Conservation (phyloP, 1,140 invertebrate species). For the Elymnias hypermnestra region DNA sequence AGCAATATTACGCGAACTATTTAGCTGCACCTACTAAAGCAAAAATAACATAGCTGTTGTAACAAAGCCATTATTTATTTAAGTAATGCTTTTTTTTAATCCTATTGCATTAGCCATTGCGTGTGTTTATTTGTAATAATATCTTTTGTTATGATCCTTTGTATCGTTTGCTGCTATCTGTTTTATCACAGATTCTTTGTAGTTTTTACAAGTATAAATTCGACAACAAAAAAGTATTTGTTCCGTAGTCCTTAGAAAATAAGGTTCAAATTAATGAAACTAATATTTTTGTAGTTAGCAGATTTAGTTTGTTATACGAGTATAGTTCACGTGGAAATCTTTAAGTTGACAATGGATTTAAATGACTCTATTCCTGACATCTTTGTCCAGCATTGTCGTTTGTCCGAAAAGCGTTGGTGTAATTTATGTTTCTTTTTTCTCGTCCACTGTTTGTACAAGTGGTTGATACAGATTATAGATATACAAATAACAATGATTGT, state of each 20-base stretch:
- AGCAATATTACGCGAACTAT: too few species aligned
- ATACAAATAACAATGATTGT: neutral
- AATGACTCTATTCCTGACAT: slow-evolving; percentile 65
- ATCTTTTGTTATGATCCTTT: slow-evolving; percentile 61
- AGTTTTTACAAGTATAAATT: slow-evolving; percentile 26
- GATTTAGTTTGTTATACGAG: slow-evolving; percentile 24
- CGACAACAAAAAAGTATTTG: slow-evolving; percentile 2
- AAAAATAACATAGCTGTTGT: too few species aligned
- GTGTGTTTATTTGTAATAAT: slow-evolving; percentile 52
- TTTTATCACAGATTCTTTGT: slow-evolving; percentile 63
- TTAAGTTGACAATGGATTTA: slow-evolving; percentile 65
- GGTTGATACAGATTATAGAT: slow-evolving; percentile 11
- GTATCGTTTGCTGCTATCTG: slow-evolving; percentile 49
- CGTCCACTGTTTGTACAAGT: slow-evolving; percentile 23
- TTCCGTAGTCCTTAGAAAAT: slow-evolving; percentile 7
- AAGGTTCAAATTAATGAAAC: slow-evolving; percentile 28
- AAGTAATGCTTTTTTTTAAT: slow-evolving; percentile 10
- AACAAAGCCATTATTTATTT: too few species aligned
- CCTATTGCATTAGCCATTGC: neutral
- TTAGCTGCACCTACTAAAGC: too few species aligned
- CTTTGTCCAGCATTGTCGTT: slow-evolving; percentile 44
- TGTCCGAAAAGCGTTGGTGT: slow-evolving; percentile 41
- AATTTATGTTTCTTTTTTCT: slow-evolving; percentile 54
- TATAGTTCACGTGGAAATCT: slow-evolving; percentile 40
- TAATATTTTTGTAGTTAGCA: slow-evolving; percentile 13